Percentiles rank a stretch among this genome's conserved stretches.
These are phyloP conservation scores for Eulimnadia texana DNA, from an alignment of 1,140 invertebrate genomes.

Conservation along the genomic window DNA sequence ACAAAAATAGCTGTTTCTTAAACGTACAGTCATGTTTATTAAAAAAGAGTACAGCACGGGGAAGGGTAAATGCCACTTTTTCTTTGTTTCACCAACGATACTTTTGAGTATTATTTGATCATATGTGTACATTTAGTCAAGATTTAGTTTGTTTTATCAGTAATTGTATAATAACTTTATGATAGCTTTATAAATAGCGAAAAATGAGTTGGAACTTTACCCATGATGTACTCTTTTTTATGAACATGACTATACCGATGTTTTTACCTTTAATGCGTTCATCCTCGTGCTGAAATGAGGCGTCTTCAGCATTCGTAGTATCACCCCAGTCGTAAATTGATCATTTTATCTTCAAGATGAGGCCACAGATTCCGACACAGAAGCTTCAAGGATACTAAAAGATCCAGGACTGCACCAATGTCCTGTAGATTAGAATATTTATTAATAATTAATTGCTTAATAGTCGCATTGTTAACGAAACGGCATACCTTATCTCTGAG, in stretches of 20 bases:
- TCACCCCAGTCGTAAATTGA: conserved; percentile 33
- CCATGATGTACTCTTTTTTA: too few species aligned
- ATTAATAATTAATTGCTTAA: background rate
- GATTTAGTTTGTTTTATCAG: too few species aligned
- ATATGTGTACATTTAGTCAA: background rate
- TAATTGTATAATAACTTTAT: too few species aligned
- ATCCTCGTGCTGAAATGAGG: conserved; percentile 40
- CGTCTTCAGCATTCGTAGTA: conserved; percentile 37
- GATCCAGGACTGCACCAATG: conserved; percentile 32
- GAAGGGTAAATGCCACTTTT: too few species aligned
- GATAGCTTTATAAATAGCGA: too few species aligned
- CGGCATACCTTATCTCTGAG: conserved; percentile 33
- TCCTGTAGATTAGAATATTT: conserved; percentile 27
- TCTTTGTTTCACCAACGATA: too few species aligned
- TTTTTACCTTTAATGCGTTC: conserved; percentile 39
- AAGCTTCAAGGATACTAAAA: conserved; percentile 34
- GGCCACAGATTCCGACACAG: conserved; percentile 35
- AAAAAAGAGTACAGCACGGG: too few species aligned
- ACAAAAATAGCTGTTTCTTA: too few species aligned
- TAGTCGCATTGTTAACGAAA: conserved; percentile 6
- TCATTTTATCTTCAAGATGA: conserved; percentile 30
- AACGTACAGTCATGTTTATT: too few species aligned
- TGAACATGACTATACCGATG: background rate
- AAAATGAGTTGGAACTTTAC: too few species aligned
- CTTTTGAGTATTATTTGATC: too few species aligned